phyloP scores from a whole-genome alignment of 2,797 vertebrate genomes.

The Peromyscus nudipes region DNA sequence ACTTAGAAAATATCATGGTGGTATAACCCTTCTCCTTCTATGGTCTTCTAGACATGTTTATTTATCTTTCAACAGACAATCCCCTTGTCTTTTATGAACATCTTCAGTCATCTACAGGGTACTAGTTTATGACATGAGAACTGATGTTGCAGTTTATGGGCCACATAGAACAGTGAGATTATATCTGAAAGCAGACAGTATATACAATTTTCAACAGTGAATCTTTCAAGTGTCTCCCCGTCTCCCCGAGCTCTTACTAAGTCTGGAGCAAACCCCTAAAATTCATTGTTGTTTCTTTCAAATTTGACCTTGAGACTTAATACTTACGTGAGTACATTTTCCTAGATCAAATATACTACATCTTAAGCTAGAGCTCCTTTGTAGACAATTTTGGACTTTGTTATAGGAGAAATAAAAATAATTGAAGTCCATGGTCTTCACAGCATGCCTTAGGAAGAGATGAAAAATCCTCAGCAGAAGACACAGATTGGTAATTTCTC shows the following conservation, averaged over 20 bases:
- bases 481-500: constrained; percentile 9
- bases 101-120: background rate
- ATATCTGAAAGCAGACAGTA: background rate
- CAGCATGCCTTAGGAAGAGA: constrained; percentile 37
- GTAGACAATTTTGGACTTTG: constrained; percentile 36
- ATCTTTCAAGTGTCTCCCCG: constrained; percentile 21
- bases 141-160: background rate
- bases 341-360: background rate
- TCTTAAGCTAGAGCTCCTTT: constrained; percentile 27
- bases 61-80: background rate
- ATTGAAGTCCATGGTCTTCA: constrained; percentile 40
- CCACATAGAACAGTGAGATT: background rate
- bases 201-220: background rate
- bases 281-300: constrained; percentile 43
- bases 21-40: background rate
- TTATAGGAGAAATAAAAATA: constrained; percentile 67
- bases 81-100: background rate
- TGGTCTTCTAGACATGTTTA: background rate
- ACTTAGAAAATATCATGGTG: background rate
- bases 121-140: background rate
- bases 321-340: background rate
- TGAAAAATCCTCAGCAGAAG: background rate
- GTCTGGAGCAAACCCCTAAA: constrained; percentile 39
- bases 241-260: background rate
- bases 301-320: background rate